Conservation (phyloP, 2,797 vertebrate species). For the Xiphophorus birchmanni region DNA sequence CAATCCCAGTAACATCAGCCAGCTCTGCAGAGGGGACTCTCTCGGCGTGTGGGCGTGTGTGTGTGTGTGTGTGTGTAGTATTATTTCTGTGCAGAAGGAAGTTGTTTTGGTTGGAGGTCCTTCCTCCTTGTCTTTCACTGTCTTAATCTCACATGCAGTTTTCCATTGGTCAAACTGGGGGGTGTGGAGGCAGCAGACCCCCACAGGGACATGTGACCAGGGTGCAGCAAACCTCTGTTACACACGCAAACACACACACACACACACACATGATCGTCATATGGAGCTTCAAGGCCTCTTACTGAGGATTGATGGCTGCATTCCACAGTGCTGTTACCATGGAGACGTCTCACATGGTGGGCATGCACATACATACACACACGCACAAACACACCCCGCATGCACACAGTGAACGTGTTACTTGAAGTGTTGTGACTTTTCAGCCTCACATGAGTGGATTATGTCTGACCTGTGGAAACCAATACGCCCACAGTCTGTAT, state of each 20-base stretch:
- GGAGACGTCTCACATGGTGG: conserved; percentile 63
- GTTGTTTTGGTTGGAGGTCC: conserved; percentile 36
- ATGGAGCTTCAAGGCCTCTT: conserved; percentile 24
- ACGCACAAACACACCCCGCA: neutral
- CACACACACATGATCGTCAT: conserved; percentile 20
- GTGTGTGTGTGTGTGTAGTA: conserved; percentile 11
- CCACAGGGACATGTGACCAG: conserved; percentile 71
- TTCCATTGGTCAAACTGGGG: conserved; percentile 77
- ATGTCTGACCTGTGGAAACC: conserved; percentile 46
- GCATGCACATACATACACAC: conserved; percentile 13
- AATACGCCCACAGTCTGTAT: conserved; percentile 11
- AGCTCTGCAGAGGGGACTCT: conserved; percentile 18
- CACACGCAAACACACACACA: conserved; percentile 16
- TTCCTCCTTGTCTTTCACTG: conserved; percentile 36
- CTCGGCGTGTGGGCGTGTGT: neutral
- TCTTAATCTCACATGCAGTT: conserved; percentile 47
- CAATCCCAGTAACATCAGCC: conserved; percentile 14
- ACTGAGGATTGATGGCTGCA: conserved; percentile 59
- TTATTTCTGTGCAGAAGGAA: conserved; percentile 42
- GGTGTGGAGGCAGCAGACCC: conserved; percentile 70
- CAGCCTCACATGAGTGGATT: conserved; percentile 55
- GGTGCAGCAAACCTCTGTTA: conserved; percentile 50
- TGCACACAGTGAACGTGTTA: conserved; percentile 14
- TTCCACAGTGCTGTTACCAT: conserved; percentile 70
- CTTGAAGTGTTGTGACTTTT: conserved; percentile 43